These are phyloP conservation scores for Empidonax traillii DNA, from an alignment of 2,113 vertebrate species.

Conservation along the genomic window DNA sequence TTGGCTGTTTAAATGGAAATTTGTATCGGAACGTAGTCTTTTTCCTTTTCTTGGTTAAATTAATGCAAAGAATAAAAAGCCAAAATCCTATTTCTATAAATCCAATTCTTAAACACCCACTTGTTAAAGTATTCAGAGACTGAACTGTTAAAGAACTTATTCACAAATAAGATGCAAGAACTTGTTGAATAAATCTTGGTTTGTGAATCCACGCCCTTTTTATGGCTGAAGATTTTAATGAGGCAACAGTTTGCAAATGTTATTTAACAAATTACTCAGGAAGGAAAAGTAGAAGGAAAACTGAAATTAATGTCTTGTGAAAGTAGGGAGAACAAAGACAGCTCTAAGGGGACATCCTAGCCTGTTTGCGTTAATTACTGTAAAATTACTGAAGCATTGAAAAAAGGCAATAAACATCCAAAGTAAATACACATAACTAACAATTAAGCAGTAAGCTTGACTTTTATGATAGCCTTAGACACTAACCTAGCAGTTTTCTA, in stretches of 20 bases:
- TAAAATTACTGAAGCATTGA: slow-evolving; percentile 36
- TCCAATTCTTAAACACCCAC: not conserved
- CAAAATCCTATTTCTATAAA: not conserved
- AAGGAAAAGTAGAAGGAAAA: slow-evolving; percentile 29
- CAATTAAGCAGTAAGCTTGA: not conserved
- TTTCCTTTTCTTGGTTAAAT: not conserved
- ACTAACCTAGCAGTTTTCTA: slow-evolving; percentile 15
- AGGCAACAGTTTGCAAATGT: not conserved
- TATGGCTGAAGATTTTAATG: not conserved
- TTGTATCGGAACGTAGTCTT: not conserved
- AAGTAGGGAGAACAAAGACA: slow-evolving; percentile 23
- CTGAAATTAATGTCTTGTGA: slow-evolving; percentile 39
- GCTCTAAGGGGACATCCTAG: slow-evolving; percentile 16
- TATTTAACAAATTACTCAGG: not conserved
- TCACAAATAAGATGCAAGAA: not conserved
- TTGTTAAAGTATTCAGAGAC: not conserved
- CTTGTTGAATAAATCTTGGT: not conserved
- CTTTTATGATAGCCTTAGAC: slow-evolving; percentile 21
- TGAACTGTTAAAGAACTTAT: not conserved
- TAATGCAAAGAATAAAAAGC: not conserved
- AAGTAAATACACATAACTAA: slow-evolving; percentile 35
- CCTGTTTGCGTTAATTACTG: slow-evolving; percentile 1
- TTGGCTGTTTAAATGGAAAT: not conserved
- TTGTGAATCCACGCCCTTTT: not conserved
- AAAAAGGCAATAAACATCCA: slow-evolving; percentile 30